These are phyloP conservation scores for Panagrolaimus sp. DNA, from an alignment of 1,140 invertebrate genomes.

Conservation along the genomic window DNA sequence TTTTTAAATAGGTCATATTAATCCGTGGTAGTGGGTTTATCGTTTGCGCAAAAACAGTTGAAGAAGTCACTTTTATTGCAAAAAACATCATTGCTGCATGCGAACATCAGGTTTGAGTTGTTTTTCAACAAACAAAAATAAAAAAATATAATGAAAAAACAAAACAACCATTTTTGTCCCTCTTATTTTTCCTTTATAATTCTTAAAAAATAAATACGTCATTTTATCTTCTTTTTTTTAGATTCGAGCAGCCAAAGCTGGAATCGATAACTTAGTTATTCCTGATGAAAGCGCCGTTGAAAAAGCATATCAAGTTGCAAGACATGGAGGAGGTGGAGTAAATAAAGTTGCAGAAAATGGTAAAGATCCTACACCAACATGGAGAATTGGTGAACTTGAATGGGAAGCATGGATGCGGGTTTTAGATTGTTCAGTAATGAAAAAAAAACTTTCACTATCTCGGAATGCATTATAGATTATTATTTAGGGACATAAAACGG, in stretches of 20 bases:
- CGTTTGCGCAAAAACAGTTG: constrained; percentile 18
- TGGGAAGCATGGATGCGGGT: constrained; percentile 97
- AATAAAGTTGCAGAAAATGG: constrained; percentile 54
- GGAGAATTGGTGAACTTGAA: constrained; percentile 87
- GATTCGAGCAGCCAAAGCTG: constrained; percentile 49
- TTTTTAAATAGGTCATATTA: constrained; percentile 17
- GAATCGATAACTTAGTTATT: constrained; percentile 49
- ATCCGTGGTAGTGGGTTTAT: constrained; percentile 19
- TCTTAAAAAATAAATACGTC: no score
- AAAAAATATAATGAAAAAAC: not conserved
- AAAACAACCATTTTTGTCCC: not conserved
- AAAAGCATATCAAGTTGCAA: constrained; percentile 44
- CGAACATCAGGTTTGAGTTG: constrained; percentile 22
- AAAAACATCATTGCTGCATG: constrained; percentile 19
- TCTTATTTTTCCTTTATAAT: not conserved
- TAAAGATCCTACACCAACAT: constrained; percentile 64
- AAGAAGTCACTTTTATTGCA: constrained; percentile 16
- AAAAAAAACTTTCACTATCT: no score
- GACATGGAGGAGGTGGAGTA: constrained; percentile 59
- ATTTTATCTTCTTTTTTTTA: constrained; percentile 18
- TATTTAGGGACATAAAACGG: constrained; percentile 86
- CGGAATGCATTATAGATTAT: no score
- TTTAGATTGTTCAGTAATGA: constrained; percentile 83
- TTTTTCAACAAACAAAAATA: not conserved
- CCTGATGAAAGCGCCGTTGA: constrained; percentile 37